phyloP scores from a whole-genome alignment of 2,888 invertebrate species.

The Chrysodeixis includens region DNA sequence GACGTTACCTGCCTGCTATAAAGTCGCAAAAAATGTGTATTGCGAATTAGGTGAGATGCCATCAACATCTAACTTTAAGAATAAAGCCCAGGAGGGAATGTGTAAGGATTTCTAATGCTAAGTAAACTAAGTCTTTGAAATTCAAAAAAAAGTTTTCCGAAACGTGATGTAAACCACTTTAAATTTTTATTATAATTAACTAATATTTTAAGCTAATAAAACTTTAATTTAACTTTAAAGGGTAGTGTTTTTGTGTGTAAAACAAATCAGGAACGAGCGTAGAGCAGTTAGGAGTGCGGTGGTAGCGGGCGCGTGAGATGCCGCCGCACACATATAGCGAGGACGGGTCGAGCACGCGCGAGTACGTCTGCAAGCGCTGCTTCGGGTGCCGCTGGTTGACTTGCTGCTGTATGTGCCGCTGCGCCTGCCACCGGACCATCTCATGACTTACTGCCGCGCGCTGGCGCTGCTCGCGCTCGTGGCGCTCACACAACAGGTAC shows the following conservation, averaged over 20 bases:
- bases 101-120: no score
- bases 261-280: neutral
- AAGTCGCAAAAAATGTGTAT: no score
- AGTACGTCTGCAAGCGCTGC: slow-evolving; percentile 68
- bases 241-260: neutral
- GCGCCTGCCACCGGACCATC: slow-evolving; percentile 56
- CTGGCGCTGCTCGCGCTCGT: slow-evolving; percentile 57
- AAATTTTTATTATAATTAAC: no score
- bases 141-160: no score
- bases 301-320: slow-evolving; percentile 58
- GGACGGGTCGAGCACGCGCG: slow-evolving; percentile 64
- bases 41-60: no score
- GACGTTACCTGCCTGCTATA: no score
- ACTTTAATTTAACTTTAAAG: no score
- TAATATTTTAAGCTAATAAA: no score
- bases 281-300: slow-evolving; percentile 7
- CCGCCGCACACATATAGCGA: slow-evolving; percentile 66
- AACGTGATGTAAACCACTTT: no score
- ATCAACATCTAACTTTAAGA: no score
- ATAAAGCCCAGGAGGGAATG: no score
- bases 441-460: slow-evolving; percentile 37
- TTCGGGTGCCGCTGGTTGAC: slow-evolving; percentile 64
- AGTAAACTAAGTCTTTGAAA: no score
- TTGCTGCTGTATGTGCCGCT: slow-evolving; percentile 71
- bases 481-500: slow-evolving; percentile 52